Evolutionary conservation across 2,113 vertebrate species (phyloP), one percentile per base, ranked within the genome.

Genomic region (Megaceryle maxima): DNA sequence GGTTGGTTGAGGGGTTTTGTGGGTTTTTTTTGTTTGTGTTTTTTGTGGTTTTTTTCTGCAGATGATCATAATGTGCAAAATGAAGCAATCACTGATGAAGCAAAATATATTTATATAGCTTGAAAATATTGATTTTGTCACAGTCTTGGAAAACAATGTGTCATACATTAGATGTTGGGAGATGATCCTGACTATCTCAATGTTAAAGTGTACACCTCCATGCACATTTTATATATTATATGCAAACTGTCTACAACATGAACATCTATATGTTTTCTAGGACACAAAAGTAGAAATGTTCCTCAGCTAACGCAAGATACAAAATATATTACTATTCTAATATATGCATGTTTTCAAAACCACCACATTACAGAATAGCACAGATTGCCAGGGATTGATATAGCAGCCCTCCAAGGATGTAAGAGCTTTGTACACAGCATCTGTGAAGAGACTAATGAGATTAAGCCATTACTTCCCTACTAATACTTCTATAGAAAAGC

Each of bases 361-460:
- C 46, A 56, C 25, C 51, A 35, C 51, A 24, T 70, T 67, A 55
- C 41, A 81, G 50, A 50, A 24, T 16, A 87, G 53, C 72, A 83
- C 48, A 95, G 72, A 87, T 95, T 87, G 85, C n/a, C 68, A 62
- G 46, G 14, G 29, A 88, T 22, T 91, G 85, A 94, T 94, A 75
- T 1, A 87, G 55, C 26, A 64, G 51, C n/a, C 35, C 48, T 80
- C n/a, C 74, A 84, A 87, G 48, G 26, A 26, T 53, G 22, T 26
- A 74, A 85, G 31, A 57, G 35, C 29, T 70, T 66, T 83, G 25
- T 39, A 64, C 19, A 60, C 44, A 44, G 29, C 24, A 37, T 67
- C 41, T 82, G 44, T 70, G 75, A 92, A 48, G 22, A 69, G 33
- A 82, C 88, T 83, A 69, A 53, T 74, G 41, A 70, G 24, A 81